These are phyloP conservation scores for Equus quagga DNA, from an alignment of 2,113 vertebrate species.

Conservation along the genomic window DNA sequence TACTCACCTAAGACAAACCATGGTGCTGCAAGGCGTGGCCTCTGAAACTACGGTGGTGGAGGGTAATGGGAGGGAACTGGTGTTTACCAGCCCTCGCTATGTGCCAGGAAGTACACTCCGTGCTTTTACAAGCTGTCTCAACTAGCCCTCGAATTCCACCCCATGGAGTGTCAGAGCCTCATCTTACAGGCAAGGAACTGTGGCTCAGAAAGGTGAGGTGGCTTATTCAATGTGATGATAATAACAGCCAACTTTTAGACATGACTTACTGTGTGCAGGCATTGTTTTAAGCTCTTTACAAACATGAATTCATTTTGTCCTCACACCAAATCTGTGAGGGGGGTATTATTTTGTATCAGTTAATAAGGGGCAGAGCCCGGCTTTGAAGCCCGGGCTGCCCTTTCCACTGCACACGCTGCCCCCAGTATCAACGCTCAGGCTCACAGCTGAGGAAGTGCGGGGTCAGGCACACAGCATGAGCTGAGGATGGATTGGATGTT, in stretches of 20 bases:
- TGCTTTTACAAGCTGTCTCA: neutral
- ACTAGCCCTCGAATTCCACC: neutral
- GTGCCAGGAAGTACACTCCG: fast-evolving
- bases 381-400: neutral
- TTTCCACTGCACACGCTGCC: neutral
- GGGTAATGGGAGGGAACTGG: neutral
- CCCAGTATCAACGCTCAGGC: fast-evolving
- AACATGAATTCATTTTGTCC: neutral
- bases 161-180: neutral
- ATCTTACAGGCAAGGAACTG: neutral
- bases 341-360: too few species aligned
- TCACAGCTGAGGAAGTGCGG: neutral
- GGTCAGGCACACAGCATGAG: neutral
- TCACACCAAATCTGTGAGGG: neutral
- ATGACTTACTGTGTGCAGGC: neutral
- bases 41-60: neutral
- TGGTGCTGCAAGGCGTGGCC: fast-evolving
- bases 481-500: too few species aligned
- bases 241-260: neutral
- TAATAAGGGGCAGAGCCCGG: neutral
- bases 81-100: fast-evolving
- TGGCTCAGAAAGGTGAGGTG: neutral
- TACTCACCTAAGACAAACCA: neutral
- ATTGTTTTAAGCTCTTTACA: neutral
- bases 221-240: neutral